These are phyloP conservation scores for Promerops cafer DNA, from an alignment of 2,113 vertebrate species.

Conservation along the genomic window DNA sequence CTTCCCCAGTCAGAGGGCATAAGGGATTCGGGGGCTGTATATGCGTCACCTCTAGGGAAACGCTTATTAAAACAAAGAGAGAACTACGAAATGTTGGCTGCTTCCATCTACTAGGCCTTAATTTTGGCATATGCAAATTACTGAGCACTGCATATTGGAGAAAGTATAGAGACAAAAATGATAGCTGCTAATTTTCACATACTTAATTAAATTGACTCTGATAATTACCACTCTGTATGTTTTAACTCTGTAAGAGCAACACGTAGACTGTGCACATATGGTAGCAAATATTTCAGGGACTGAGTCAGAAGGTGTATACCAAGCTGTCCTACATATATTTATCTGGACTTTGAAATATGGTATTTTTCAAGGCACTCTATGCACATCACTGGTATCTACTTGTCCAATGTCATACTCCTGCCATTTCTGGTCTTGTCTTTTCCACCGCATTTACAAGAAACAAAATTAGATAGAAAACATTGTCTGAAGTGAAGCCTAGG, in stretches of 20 bases:
- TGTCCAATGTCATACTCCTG: background rate
- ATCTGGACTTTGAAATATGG: background rate
- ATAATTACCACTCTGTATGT: background rate
- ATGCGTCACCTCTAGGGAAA: accelerated
- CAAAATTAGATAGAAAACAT: background rate
- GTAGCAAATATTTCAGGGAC: background rate
- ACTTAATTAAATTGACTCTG: background rate
- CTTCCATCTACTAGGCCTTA: background rate
- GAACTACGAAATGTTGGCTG: background rate
- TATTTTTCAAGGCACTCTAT: background rate
- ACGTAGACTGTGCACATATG: background rate
- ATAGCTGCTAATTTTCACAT: conserved; percentile 11
- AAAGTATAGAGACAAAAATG: conserved; percentile 45
- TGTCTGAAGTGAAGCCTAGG: background rate
- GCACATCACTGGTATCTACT: background rate
- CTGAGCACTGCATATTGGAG: background rate
- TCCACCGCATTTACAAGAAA: background rate
- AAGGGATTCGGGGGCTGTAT: background rate
- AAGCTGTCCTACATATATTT: background rate
- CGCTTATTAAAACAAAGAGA: background rate
- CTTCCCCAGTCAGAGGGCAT: background rate
- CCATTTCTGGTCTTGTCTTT: background rate
- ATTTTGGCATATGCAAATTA: background rate
- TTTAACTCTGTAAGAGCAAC: background rate
- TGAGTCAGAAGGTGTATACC: background rate